Evolutionary conservation across 2,888 invertebrate genomes (phyloP), one percentile per base, ranked within the genome.

Genomic region (Pseudococcus jackbeardsleyi): DNA sequence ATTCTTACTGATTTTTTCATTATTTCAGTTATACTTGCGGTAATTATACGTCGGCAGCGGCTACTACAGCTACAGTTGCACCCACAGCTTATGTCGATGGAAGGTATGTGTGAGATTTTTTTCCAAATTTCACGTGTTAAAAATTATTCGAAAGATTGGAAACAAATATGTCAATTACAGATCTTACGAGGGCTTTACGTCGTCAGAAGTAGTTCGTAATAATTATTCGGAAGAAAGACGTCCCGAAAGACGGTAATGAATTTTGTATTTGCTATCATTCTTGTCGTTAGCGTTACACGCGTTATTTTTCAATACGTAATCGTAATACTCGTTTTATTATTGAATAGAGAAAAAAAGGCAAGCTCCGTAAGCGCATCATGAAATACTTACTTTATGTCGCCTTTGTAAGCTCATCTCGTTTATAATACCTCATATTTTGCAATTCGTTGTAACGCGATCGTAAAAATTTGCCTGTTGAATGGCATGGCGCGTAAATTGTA

Each of bases 1-100:
- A 54, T 11, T 15, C 9, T 64, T 86, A 19, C 4, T 64, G 11
- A 64, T 1, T 59, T 59, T 3, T 8, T 50, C 17, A 33, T 5
- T 82, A 26, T 54, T 82, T 88, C 42, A 88, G 88, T 17, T 50
- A 46, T 54, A 19, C 48, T 82, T 88, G 79, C 50, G 88, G 88
- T 33, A 79, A 88, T 82, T 88, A 88, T 39, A 11, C 88, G n/a
- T 39, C 88, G 0, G 9, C 79, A 54, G 59, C 88, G 17, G 82
- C 42, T 17, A 19, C 86, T 17, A n/a, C 64, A 6, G 19, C 72
- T 12, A 48, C 79, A 48, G 50, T 26, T 26, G 77, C 19, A 42
- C 39, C 79, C 15, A 26, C 54, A 17, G 15, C 46, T 64, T 48
- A 72, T 15, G 87, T 39, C 50, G 72, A 72, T 33, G 87, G 50